Percentiles rank a stretch among this genome's conserved stretches.
phyloP scores from a whole-genome alignment of 2,888 invertebrate genomes.

The Macaria notata region DNA sequence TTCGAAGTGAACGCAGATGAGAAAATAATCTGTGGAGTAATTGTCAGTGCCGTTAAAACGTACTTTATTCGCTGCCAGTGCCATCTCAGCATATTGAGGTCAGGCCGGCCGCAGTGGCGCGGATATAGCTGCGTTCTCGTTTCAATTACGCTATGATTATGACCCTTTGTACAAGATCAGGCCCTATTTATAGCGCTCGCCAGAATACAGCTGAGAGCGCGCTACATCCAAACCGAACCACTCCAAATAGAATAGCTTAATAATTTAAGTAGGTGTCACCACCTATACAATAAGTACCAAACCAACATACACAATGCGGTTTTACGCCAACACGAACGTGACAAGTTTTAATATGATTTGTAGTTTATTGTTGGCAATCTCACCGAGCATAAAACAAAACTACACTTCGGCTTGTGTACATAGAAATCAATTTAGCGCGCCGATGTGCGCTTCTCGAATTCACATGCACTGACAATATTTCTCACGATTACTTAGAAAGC shows the following conservation, averaged over 20 bases:
- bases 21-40: slow-evolving; percentile 22
- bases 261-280: slow-evolving; percentile 29
- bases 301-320: slow-evolving; percentile 23
- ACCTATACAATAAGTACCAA: slow-evolving; percentile 34
- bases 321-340: slow-evolving; percentile 36
- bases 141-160: slow-evolving; percentile 37
- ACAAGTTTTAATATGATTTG: slow-evolving; percentile 43
- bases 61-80: slow-evolving; percentile 33
- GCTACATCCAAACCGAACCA: too few species aligned
- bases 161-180: slow-evolving; percentile 43
- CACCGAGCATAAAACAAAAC: slow-evolving; percentile 24
- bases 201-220: slow-evolving; percentile 28
- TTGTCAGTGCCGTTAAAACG: slow-evolving; percentile 26
- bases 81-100: slow-evolving; percentile 36
- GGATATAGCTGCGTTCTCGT: slow-evolving; percentile 39
- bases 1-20: neutral
- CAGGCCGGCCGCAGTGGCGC: slow-evolving; percentile 37
- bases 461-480: slow-evolving; percentile 35
- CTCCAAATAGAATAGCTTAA: slow-evolving; percentile 13
- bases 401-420: slow-evolving; percentile 19
- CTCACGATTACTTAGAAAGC: slow-evolving; percentile 52
- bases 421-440: slow-evolving; percentile 36
- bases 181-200: slow-evolving; percentile 31
- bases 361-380: slow-evolving; percentile 41
- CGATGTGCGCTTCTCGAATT: slow-evolving; percentile 28